Base-by-base conservation (phyloP, 2,888 invertebrate species). In the Pollenia labialis region DNA sequence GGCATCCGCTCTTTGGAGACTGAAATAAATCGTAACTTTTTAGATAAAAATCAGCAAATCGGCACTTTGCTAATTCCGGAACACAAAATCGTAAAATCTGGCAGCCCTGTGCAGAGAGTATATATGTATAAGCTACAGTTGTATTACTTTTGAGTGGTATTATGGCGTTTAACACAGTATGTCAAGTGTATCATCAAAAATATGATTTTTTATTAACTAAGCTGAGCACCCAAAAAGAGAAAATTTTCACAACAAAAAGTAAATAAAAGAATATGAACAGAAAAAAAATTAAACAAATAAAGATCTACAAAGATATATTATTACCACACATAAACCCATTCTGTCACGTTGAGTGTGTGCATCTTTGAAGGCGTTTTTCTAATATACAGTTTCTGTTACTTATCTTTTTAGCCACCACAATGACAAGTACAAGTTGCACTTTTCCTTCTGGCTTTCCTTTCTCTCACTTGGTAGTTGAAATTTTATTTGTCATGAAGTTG, bases 141-240 rank as follows among this genome's bases (percentile, higher is more conserved):
- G 4, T 40, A 14, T n/a, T 40, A 46, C 12, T 32, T 12, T 12
- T 2, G 3, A 46, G 12, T 46, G 9, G 9, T 7, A 12, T 0
- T 11, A 46, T 44, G 10, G 42, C 14, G 32, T 60, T 32, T 48
- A 66, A 81, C 58, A 50, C 81, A 74, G 74, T 66, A 74, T 81
- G 81, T 74, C 81, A 81, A 81, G 81, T 74, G 81, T 81, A 66
- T 81, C 68, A 81, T 66, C 68, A 74, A 81, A 81, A 48, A 56
- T 75, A 68, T 68, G 81, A 74, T 81, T 74, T 66, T 48, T 68
- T 81, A 68, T 74, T 66, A 74, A 44, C 66, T 66, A 66, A 66
- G 10, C 60, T 71, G 71, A 71, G 71, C 42, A 81, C 52, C 66
- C 76, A 66, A 23, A 76, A 74, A 32, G 16, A 48, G 48, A 48